Base-by-base conservation (phyloP, 2,797 vertebrate species). In the Leptoclinus maculatus region DNA sequence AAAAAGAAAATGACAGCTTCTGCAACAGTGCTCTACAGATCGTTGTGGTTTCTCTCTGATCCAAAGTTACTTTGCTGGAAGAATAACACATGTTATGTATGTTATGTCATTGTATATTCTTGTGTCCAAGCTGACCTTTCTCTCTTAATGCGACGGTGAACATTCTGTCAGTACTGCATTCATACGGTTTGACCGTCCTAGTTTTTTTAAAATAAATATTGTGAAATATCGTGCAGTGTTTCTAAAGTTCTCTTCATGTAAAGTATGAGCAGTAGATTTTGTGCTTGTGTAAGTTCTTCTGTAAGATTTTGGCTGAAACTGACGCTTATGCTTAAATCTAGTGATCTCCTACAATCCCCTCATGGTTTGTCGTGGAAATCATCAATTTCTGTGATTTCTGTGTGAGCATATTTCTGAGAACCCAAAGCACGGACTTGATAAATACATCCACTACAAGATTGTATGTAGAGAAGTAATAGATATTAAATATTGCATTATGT, bases 91-190 rank as follows among this genome's bases (percentile, higher is more conserved):
- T 45, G 10, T 38, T 32, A 5, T 45, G 25, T 11, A 63, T 66
- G 39, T 56, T 51, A 36, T 77, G n/a, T 41, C 4, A 14, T 25
- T 73, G 2, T 60, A 66, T 41, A 56, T 72, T 65, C 77, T 69
- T 77, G 21, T 74, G 34, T 51, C 63, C 39, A n/a, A 23, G 54
- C 74, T 73, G 71, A 82, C 79, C 82, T 86, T 84, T 83, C 74
- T 17, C 7, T 77, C 14, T 58, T 76, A 71, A 82, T 69, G 67
- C 49, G 66, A 47, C 29, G 21, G 19, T 74, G 64, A 82, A 74
- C 45, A 53, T 47, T 34, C 32, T 59, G 36, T 39, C 32, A 43
- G 32, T 16, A 39, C 21, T 67, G 32, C 54, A 66, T 81, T 85
- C 64, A 82, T 64, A 65, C 32, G 49, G 25, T 74, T 49, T 76